These are phyloP conservation scores for Amphipyra berbera DNA, from an alignment of 2,888 invertebrate genomes.

Conservation along the genomic window DNA sequence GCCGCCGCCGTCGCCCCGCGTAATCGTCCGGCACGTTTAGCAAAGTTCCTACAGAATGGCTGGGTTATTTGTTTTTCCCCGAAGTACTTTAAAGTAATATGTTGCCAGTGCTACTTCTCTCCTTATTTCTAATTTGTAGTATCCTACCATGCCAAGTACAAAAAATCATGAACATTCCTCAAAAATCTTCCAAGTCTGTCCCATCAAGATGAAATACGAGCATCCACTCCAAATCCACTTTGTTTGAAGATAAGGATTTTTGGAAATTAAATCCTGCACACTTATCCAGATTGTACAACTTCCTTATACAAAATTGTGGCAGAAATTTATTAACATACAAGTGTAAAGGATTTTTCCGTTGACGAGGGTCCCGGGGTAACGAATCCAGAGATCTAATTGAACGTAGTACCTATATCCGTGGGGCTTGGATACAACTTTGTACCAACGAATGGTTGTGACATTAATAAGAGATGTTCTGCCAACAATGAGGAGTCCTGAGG, in stretches of 20 bases:
- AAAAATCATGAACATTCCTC: slow-evolving; percentile 7
- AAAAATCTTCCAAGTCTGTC: slow-evolving; percentile 8
- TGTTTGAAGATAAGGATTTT: slow-evolving; percentile 42
- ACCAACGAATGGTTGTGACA: slow-evolving; percentile 51
- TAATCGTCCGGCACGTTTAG: too few relatives aligned
- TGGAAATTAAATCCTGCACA: slow-evolving; percentile 50
- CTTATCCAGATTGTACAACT: slow-evolving; percentile 62
- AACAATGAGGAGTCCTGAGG: slow-evolving; percentile 49
- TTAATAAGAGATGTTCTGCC: slow-evolving; percentile 53
- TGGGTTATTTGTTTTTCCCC: too few relatives aligned
- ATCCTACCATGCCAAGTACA: too few relatives aligned
- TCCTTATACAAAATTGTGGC: slow-evolving; percentile 64
- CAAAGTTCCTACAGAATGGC: too few relatives aligned
- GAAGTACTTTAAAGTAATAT: too few relatives aligned
- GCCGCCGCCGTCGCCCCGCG: too few relatives aligned
- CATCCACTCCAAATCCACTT: slow-evolving; percentile 36
- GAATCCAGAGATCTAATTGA: slow-evolving; percentile 73
- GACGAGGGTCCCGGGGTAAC: slow-evolving; percentile 72
- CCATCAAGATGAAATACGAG: slow-evolving; percentile 33
- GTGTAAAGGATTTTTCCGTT: slow-evolving; percentile 72
- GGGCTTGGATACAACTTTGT: slow-evolving; percentile 42
- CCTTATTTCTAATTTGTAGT: too few relatives aligned
- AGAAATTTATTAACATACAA: slow-evolving; percentile 74
- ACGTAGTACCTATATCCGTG: slow-evolving; percentile 63
- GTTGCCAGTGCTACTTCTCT: too few relatives aligned